A percentile compares a stretch with the other conserved stretches of the same genome.
phyloP scores from a whole-genome alignment of 1,140 invertebrate genomes.

The Camponotus vicinus region DNA sequence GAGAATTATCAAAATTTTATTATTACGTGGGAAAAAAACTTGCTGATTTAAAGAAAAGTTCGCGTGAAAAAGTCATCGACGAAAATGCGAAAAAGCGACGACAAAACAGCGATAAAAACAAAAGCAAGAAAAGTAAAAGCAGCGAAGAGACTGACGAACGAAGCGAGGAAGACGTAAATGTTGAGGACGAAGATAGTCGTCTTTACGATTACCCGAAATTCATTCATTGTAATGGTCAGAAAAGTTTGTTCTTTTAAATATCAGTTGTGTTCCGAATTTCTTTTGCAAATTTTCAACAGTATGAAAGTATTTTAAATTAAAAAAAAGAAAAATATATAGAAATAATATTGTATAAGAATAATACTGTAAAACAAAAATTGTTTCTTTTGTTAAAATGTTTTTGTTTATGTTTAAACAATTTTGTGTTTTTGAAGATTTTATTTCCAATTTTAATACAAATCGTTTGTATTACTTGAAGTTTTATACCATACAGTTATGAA shows the following conservation, averaged over 20 bases:
- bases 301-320: no score
- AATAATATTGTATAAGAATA: no score
- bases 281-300: no score
- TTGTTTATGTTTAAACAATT: no score
- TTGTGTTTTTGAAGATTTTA: no score
- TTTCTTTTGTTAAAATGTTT: no score
- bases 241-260: not conserved
- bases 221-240: not conserved
- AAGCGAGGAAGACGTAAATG: not conserved
- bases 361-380: no score
- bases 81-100: not conserved
- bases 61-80: not conserved
- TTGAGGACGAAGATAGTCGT: not conserved
- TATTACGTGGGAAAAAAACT: constrained; percentile 13
- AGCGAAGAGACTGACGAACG: not conserved
- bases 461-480: no score
- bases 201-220: not conserved
- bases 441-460: no score
- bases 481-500: no score
- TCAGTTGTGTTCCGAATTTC: no score
- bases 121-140: not conserved
- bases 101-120: not conserved
- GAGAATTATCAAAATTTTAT: constrained; percentile 13
- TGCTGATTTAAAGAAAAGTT: constrained; percentile 23
- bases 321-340: no score